A percentile compares a stretch with the other conserved stretches of the same genome.
Conservation (phyloP, 1,140 invertebrate genomes). For the Drosophila sucinea region DNA sequence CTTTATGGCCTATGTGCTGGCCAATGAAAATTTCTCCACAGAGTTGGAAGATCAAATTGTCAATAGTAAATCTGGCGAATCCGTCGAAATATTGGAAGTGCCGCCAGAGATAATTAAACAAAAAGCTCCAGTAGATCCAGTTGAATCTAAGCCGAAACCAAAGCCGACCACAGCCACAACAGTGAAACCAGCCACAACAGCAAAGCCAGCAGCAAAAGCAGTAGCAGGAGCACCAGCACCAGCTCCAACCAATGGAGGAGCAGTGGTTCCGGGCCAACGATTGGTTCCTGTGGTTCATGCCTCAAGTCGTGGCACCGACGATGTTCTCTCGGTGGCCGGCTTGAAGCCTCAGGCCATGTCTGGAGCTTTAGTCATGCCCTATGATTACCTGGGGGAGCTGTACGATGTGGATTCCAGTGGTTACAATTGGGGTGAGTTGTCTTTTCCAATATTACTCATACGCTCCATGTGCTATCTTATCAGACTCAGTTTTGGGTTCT, state of each 20-base stretch:
- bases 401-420: constrained; percentile 69
- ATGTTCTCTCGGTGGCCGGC: constrained; percentile 62
- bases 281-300: constrained; percentile 48
- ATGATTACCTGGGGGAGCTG: constrained; percentile 72
- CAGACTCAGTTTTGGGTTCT: constrained; percentile 40
- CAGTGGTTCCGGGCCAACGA: constrained; percentile 5
- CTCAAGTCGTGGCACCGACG: constrained; percentile 64
- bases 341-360: constrained; percentile 58
- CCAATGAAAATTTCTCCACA: constrained; percentile 74
- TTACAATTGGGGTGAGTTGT: constrained; percentile 79
- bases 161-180: constrained; percentile 16
- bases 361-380: constrained; percentile 61
- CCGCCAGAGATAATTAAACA: constrained; percentile 15
- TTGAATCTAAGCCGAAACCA: constrained; percentile 29
- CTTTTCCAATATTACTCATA: constrained; percentile 62
- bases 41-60: constrained; percentile 68
- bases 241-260: constrained; percentile 9
- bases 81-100: constrained; percentile 10
- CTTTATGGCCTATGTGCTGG: constrained; percentile 75
- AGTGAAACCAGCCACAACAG: constrained; percentile 6
- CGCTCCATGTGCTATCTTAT: constrained; percentile 69
- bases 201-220: not conserved
- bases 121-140: constrained; percentile 29
- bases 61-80: constrained; percentile 19
- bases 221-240: constrained; percentile 15